A percentile compares a stretch with the other conserved stretches of the same genome.
These are phyloP conservation scores for Luperina testacea DNA, from an alignment of 2,888 invertebrate genomes.

Conservation along the genomic window DNA sequence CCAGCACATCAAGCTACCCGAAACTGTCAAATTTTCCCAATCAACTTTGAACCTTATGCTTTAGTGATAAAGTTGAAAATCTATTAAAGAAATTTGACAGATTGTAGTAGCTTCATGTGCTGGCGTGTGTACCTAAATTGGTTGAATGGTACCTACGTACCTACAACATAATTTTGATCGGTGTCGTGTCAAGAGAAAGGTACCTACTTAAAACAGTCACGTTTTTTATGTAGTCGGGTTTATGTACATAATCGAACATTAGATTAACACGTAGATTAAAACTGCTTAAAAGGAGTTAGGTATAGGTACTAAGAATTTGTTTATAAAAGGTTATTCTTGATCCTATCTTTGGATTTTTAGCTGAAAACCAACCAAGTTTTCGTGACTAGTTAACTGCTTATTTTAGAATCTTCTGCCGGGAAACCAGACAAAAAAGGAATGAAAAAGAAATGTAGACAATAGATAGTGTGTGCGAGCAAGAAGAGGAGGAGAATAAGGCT, in stretches of 20 bases:
- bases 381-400: neutral
- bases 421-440: neutral
- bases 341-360: constrained; percentile 3
- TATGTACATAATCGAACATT: constrained; percentile 1
- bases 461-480: neutral
- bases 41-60: too few relatives aligned
- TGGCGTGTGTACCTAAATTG: neutral
- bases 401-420: neutral
- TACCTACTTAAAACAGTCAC: neutral
- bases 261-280: constrained; percentile 36
- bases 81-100: too few relatives aligned
- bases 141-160: neutral
- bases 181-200: neutral
- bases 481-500: neutral
- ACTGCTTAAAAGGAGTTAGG: constrained; percentile 11
- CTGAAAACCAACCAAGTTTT: neutral
- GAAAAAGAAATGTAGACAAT: neutral
- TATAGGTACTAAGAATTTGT: neutral
- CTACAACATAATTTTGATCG: neutral
- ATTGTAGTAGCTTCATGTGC: too few relatives aligned
- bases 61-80: too few relatives aligned
- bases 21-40: too few relatives aligned
- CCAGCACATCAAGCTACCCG: too few relatives aligned
- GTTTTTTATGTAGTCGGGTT: constrained; percentile 16
- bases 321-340: constrained; percentile 23